Base-by-base conservation (phyloP, 2,797 vertebrate species). In the Poecilia picta region DNA sequence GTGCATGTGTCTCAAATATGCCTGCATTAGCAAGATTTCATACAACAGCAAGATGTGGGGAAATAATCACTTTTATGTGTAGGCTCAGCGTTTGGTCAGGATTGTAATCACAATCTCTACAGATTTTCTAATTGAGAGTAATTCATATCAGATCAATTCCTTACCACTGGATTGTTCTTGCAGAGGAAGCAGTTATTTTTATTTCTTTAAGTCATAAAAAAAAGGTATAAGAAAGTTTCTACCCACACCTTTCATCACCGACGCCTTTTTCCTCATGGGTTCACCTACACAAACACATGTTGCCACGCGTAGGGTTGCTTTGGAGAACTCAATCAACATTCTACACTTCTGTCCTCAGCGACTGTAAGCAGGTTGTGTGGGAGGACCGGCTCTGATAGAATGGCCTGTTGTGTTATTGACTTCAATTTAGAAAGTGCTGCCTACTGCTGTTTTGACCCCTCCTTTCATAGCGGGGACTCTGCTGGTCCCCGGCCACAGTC, bases 391-490 rank as follows among this genome's bases (percentile, higher is more conserved):
- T 79, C 83, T 87, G 90, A 90, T 91, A 89, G 89, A 95, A 93
- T 80, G 81, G 83, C 89, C 88, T 81, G 85, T 88, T 90, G 87
- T 89, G 92, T 95, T 95, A 95, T 93, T 93, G 95, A 95, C 93
- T 95, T 94, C 91, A 93, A 94, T 94, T 95, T 92, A 92, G 89
- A 95, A 95, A 94, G 92, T 94, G 91, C 91, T 94, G 89, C 89
- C 80, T 83, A 81, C 83, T 92, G 91, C 89, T 80, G 77, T 74
- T 33, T 5, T n/a, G 31, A 76, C 64, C 33, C 74, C 73, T 59
- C 72, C 80, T 82, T 89, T 87, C 86, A 90, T 80, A 88, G 86
- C 68, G 2, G 8, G 76, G 84, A 87, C 88, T 87, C 73, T 64
- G 83, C 84, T 79, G 81, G 80, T 78, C 89, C 79, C 85, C 33